Conservation (phyloP, 2,113 vertebrate species). For the Sturnus vulgaris region DNA sequence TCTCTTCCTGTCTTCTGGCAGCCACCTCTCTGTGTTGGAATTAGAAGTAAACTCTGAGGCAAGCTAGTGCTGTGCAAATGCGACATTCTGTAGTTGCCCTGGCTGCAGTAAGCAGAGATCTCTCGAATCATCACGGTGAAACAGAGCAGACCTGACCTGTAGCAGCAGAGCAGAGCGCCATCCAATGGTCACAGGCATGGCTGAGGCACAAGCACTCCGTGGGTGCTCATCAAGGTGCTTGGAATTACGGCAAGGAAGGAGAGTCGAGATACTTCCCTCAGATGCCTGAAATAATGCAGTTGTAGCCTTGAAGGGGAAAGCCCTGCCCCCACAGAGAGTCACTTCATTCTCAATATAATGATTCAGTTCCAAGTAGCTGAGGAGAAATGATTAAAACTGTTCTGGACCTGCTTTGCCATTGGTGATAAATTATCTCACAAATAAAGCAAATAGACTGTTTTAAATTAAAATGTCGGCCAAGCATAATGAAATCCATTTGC, state of each 20-base stretch:
- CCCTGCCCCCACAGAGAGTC: not conserved
- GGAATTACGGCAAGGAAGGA: not conserved
- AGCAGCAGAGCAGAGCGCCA: not conserved
- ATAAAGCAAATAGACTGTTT: not conserved
- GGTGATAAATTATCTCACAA: not conserved
- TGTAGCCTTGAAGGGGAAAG: not conserved
- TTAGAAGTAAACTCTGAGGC: not conserved
- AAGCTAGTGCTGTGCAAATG: not conserved
- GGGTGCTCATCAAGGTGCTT: not conserved
- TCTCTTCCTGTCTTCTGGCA: not conserved
- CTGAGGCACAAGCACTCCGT: not conserved
- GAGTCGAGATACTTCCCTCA: not conserved
- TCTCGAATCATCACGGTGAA: fast-evolving
- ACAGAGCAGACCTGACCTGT: fast-evolving
- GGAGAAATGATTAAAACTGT: not conserved
- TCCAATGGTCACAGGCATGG: not conserved
- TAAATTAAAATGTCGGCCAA: not conserved
- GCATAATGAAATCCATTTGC: not conserved
- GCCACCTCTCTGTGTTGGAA: not conserved
- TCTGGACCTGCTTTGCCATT: not conserved
- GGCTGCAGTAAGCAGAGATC: not conserved
- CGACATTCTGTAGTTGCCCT: not conserved
- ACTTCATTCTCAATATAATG: not conserved
- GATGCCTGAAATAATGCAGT: not conserved
- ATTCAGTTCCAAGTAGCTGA: not conserved